A percentile compares a stretch with the other conserved stretches of the same genome.
phyloP scores from a whole-genome alignment of 53 echinoderm and acorn worm genomes.

The Holothuria leucospilota region DNA sequence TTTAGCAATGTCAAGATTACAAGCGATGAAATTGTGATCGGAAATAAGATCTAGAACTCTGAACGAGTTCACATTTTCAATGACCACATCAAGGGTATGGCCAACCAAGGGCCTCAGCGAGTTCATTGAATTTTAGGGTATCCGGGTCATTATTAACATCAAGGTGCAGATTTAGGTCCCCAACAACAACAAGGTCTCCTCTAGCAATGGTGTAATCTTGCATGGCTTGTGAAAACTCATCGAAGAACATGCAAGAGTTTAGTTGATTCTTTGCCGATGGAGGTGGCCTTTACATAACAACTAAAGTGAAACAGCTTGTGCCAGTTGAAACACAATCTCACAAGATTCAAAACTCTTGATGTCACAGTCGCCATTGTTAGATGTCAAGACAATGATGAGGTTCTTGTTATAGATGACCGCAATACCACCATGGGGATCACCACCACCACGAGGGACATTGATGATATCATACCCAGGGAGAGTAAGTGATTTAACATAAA shows the following conservation, averaged over 20 bases:
- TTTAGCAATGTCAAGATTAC: conserved; percentile 30
- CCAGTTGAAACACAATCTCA: not conserved
- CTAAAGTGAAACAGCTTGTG: conserved; percentile 44
- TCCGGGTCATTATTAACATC: not conserved
- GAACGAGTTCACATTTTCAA: not conserved
- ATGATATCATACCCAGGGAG: conserved; percentile 23
- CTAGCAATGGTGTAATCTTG: conserved; percentile 40
- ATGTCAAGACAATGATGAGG: not conserved
- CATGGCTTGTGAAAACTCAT: conserved; percentile 46
- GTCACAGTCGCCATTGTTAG: not conserved
- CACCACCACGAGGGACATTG: conserved; percentile 31
- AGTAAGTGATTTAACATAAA: conserved; percentile 30
- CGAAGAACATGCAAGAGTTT: conserved; percentile 28
- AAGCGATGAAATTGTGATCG: conserved; percentile 35
- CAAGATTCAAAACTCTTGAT: conserved; percentile 9
- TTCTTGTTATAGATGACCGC: conserved; percentile 37
- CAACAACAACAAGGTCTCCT: not conserved
- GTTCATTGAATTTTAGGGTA: conserved; percentile 12
- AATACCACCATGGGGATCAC: conserved; percentile 49
- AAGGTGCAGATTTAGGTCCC: conserved; percentile 14
- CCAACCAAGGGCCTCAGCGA: not conserved
- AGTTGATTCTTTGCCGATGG: conserved; percentile 51
- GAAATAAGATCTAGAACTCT: conserved; percentile 47
- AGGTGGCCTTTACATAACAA: conserved; percentile 41
- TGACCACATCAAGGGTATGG: not conserved